Conservation (phyloP, 1,140 invertebrate species). For the Atopsyche davidsoni region DNA sequence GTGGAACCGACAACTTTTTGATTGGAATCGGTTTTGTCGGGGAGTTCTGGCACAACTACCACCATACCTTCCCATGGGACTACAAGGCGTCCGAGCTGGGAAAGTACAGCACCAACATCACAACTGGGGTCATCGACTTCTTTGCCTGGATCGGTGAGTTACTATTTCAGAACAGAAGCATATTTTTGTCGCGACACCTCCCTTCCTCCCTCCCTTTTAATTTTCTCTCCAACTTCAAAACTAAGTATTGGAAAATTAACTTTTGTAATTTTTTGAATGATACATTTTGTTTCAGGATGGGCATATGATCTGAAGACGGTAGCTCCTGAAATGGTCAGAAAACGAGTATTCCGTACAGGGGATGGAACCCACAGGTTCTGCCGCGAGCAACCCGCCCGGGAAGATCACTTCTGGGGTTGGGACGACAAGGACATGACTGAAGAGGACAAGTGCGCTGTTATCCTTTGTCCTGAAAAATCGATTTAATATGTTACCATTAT, state of each 20-base stretch:
- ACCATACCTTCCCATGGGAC: slow-evolving; percentile 81
- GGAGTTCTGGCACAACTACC: slow-evolving; percentile 77
- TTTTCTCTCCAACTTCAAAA: too few relatives aligned
- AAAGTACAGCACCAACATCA: slow-evolving; percentile 59
- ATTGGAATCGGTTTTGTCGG: slow-evolving; percentile 40
- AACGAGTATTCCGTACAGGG: slow-evolving; percentile 8
- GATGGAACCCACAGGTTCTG: slow-evolving; percentile 12
- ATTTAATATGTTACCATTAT: too few relatives aligned
- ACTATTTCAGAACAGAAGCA: too few relatives aligned
- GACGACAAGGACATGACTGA: slow-evolving; percentile 53
- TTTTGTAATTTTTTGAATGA: too few relatives aligned
- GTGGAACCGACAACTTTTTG: slow-evolving; percentile 13
- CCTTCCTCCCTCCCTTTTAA: too few relatives aligned
- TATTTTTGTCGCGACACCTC: too few relatives aligned
- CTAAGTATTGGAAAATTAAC: too few relatives aligned
- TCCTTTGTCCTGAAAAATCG: too few relatives aligned
- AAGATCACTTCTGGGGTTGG: slow-evolving; percentile 57
- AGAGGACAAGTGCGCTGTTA: slow-evolving; percentile 39
- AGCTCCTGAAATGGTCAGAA: slow-evolving; percentile 3
- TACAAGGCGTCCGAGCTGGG: slow-evolving; percentile 65
- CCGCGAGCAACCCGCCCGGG: slow-evolving; percentile 39
- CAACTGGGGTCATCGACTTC: slow-evolving; percentile 67
- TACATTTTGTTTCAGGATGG: slow-evolving; percentile 48
- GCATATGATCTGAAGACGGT: slow-evolving; percentile 52
- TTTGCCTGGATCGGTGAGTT: slow-evolving; percentile 50